These are phyloP conservation scores for Trialeurodes vaporariorum DNA, from an alignment of 1,140 invertebrate genomes.

Conservation along the genomic window DNA sequence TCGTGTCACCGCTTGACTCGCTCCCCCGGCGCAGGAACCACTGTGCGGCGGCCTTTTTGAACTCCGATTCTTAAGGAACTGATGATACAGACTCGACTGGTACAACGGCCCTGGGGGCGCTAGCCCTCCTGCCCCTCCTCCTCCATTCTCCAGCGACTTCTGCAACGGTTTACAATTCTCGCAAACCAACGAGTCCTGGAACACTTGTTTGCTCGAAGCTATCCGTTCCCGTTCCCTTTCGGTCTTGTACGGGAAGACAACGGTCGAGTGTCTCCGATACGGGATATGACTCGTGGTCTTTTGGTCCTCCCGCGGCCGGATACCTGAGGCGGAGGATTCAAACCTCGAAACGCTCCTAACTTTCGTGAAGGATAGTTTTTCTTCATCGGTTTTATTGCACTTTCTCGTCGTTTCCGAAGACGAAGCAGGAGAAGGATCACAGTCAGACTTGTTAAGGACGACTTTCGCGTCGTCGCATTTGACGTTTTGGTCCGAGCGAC, in stretches of 20 bases:
- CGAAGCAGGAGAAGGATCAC: background rate
- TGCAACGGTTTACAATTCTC: constrained; percentile 17
- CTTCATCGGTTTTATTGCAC: constrained; percentile 17
- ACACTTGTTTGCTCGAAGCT: background rate
- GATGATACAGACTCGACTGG: constrained; percentile 14
- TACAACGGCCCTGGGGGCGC: too few relatives aligned
- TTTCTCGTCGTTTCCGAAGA: background rate
- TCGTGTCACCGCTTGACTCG: background rate
- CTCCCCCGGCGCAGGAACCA: background rate
- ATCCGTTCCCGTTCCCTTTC: background rate
- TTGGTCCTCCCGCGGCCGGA: too few relatives aligned
- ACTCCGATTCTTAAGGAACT: constrained; percentile 14
- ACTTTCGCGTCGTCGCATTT: background rate
- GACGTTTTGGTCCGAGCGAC: background rate
- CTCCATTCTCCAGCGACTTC: constrained; percentile 5
- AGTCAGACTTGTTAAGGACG: background rate
- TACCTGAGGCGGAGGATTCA: too few relatives aligned
- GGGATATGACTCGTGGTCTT: too few relatives aligned
- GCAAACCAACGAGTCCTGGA: constrained; percentile 11
- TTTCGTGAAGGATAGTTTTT: constrained; percentile 22
- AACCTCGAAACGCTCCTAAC: too few relatives aligned
- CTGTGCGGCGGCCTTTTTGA: background rate
- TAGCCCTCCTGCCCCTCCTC: background rate
- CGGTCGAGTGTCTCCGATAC: background rate
- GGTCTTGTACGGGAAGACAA: background rate